phyloP scores from a whole-genome alignment of 2,797 vertebrate genomes.

The Nannoperca australis region DNA sequence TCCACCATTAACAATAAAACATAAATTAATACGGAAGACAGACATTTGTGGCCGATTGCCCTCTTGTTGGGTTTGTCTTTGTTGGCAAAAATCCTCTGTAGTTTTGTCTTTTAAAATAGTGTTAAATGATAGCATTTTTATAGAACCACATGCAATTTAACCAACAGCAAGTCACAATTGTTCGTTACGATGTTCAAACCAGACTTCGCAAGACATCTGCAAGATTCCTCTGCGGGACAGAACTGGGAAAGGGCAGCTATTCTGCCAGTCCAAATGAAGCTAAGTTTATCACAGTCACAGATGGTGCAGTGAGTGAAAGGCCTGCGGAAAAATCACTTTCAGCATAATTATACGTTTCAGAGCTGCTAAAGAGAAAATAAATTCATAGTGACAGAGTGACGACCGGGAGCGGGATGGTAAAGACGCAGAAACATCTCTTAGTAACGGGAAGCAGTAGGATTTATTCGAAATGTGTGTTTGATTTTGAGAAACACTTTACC shows the following conservation, averaged over 20 bases:
- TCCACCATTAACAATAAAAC: neutral
- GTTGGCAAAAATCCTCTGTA: neutral
- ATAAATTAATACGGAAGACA: conserved; percentile 4
- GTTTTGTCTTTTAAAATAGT: neutral
- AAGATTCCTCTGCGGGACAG: conserved; percentile 22
- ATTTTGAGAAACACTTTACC: neutral
- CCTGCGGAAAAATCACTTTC: conserved; percentile 44
- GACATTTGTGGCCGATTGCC: neutral
- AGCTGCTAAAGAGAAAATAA: conserved; percentile 34
- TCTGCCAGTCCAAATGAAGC: conserved; percentile 40
- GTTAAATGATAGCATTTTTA: neutral
- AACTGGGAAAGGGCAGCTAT: conserved; percentile 33
- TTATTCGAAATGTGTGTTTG: neutral
- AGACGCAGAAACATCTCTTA: neutral
- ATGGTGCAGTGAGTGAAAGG: conserved; percentile 51
- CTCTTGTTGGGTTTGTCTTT: conserved; percentile 1
- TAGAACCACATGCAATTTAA: neutral
- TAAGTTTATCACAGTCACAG: conserved; percentile 59
- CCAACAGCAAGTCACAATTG: neutral
- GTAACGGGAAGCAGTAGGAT: neutral
- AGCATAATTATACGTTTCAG: conserved; percentile 26
- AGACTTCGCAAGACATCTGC: conserved; percentile 36
- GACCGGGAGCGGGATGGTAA: neutral
- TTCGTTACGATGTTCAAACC: conserved; percentile 11
- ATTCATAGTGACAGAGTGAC: conserved; percentile 33